These are phyloP conservation scores for Cyrtorhinus lividipennis DNA, from an alignment of 1,140 invertebrate species.

Conservation along the genomic window DNA sequence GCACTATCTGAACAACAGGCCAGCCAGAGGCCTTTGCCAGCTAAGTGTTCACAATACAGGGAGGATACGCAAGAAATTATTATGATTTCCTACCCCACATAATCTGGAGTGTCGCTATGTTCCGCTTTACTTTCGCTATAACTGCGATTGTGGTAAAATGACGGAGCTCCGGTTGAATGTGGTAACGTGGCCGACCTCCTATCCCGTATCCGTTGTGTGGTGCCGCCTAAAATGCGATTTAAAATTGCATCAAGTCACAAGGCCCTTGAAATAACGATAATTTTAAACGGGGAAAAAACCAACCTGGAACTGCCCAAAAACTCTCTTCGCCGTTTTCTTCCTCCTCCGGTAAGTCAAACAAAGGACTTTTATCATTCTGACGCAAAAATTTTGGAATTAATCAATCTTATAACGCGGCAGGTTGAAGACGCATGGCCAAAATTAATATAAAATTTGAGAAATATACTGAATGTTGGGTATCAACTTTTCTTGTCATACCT, in stretches of 20 bases:
- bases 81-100: constrained; percentile 4
- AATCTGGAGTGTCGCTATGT: constrained; percentile 20
- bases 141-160: constrained; percentile 25
- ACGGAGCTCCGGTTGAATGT: constrained; percentile 19
- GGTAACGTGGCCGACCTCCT: constrained; percentile 25
- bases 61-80: too few relatives aligned
- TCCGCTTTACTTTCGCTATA: constrained; percentile 28
- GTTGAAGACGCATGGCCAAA: not conserved
- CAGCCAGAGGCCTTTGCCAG: too few relatives aligned
- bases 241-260: too few relatives aligned
- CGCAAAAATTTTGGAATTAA: constrained; percentile 5
- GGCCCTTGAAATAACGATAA: too few relatives aligned
- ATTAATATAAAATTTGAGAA: too few relatives aligned
- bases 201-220: constrained; percentile 19
- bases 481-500: too few relatives aligned
- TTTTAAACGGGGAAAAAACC: too few relatives aligned
- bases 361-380: constrained; percentile 18
- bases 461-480: too few relatives aligned
- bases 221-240: constrained; percentile 14
- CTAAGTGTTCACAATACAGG: too few relatives aligned
- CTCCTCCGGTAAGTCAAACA: constrained; percentile 18
- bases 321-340: constrained; percentile 12
- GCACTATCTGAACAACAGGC: too few relatives aligned
- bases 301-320: constrained; percentile 15
- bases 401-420: too few relatives aligned